Evolutionary conservation across 2,797 vertebrate genomes (phyloP).

Genomic region (Craterocephalus amniculus): DNA sequence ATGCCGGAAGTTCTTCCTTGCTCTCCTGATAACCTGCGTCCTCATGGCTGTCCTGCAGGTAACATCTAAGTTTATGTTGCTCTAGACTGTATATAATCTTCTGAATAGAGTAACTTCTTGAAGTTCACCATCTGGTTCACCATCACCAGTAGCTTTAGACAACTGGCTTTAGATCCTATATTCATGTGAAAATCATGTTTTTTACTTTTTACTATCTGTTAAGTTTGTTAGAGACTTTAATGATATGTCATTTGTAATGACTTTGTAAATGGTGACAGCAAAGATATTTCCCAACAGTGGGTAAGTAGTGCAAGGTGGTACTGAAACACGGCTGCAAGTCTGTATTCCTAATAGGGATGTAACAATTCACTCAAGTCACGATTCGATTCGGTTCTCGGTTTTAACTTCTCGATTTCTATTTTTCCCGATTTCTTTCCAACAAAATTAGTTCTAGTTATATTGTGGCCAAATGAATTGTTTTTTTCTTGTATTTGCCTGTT

Average conservation of each 20-base stretch:
- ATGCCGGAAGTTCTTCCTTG: conserved; percentile 86
- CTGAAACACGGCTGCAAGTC: background rate
- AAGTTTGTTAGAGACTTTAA: background rate
- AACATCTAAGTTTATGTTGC: background rate
- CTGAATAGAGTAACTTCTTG: background rate
- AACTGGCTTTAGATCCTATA: background rate
- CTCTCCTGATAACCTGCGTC: conserved; percentile 73
- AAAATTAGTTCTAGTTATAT: too few relatives aligned
- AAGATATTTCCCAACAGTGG: background rate
- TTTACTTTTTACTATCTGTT: background rate
- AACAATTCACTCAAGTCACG: too few relatives aligned
- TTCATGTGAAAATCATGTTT: background rate
- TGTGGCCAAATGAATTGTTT: too few relatives aligned
- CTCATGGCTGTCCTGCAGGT: conserved; percentile 83
- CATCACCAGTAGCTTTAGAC: background rate
- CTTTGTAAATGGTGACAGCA: background rate
- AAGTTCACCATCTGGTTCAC: background rate
- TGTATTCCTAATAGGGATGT: too few relatives aligned
- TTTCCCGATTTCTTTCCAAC: too few relatives aligned
- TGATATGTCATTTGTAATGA: background rate
- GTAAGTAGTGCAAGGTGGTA: background rate
- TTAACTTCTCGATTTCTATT: too few relatives aligned
- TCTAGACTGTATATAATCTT: background rate
- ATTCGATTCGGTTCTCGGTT: too few relatives aligned
- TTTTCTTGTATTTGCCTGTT: too few relatives aligned